Evolutionary conservation across 2,797 vertebrate species (phyloP), one percentile per base, ranked within the genome.

Genomic region (Hemitrygon akajei): DNA sequence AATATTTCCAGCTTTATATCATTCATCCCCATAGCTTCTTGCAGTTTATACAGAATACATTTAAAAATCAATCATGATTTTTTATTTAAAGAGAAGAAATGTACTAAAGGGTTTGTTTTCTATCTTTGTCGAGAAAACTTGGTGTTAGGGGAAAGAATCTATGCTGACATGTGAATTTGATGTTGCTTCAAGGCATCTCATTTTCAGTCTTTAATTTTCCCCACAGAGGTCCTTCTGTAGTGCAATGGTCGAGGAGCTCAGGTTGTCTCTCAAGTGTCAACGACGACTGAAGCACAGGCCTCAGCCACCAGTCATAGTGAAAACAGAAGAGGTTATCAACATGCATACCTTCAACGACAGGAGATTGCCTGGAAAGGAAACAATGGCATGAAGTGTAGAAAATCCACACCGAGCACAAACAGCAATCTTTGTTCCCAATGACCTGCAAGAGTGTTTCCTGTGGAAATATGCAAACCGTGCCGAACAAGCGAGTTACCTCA

Each of bases 291-390:
- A 99, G 98, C 98, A 99, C 96, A 99, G 99, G 96, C 98, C 98
- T 94, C 98, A 98, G 96, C 97, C 98, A 10, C 97, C 98, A 0
- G 98, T 98, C 95, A 98, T 99, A 96, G 98, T 98, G 96, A 99
- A 99, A 97, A 99, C 98, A 94, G 99, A 99, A 96, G 99, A 99
- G 96, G 98, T 99, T 95, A 99, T 99, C 98, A 99, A 99, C 98
- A 99, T 99, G 99, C 99, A 99, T 97, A 99, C 98, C 1, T 99
- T 99, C 97, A 99, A 99, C 94, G 98, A 99, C 97, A 98, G 98
- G 97, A 98, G 99, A 97, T 97, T 99, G 97, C 99, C 99, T 95
- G 99, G 99, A 96, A 99, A 99, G 98, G 99, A 99, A 97, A 99
- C 99, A 96, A 99, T 99, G 98, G 98, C 99, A 95, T 99, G 96